phyloP scores from a whole-genome alignment of 1,140 invertebrate species.

The Mylabris phalerata region DNA sequence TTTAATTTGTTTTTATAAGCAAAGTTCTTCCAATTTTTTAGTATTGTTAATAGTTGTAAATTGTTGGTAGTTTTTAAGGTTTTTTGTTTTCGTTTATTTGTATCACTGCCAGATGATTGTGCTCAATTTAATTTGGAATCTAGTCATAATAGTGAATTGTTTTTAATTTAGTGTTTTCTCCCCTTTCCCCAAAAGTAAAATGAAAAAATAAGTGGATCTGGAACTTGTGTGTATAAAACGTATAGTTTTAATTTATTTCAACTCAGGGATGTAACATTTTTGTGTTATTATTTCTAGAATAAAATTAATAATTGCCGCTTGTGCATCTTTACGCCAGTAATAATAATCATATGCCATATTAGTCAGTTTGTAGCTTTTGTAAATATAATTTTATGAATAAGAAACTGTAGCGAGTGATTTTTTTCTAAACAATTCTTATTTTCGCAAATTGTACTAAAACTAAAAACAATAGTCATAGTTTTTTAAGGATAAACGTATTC shows the following conservation, averaged over 20 bases:
- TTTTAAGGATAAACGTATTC: too few relatives aligned
- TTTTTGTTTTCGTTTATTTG: conserved; percentile 4
- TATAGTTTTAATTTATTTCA: conserved; percentile 8
- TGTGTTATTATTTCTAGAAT: conserved; percentile 3
- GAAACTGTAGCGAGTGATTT: too few relatives aligned
- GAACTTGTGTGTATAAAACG: conserved; percentile 6
- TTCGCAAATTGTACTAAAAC: too few relatives aligned
- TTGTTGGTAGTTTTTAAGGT: not conserved
- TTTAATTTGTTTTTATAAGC: conserved; percentile 4
- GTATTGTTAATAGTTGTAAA: not conserved
- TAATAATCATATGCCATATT: conserved; percentile 6
- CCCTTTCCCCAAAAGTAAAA: not conserved
- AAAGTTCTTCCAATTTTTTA: conserved; percentile 1
- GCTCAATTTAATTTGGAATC: conserved; percentile 11
- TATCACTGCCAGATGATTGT: conserved; percentile 12
- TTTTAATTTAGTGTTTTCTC: not conserved
- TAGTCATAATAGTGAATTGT: conserved; percentile 6
- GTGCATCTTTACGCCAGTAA: conserved; percentile 15
- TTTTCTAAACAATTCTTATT: too few relatives aligned
- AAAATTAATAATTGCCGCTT: conserved; percentile 1
- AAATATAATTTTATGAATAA: too few relatives aligned
- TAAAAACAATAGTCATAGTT: too few relatives aligned
- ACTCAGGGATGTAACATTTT: conserved; percentile 10
- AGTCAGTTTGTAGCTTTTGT: not conserved
- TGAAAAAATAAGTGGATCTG: not conserved